These are phyloP conservation scores for Gymnothorax reevesii DNA, from an alignment of 2,797 vertebrate genomes.

Conservation along the genomic window DNA sequence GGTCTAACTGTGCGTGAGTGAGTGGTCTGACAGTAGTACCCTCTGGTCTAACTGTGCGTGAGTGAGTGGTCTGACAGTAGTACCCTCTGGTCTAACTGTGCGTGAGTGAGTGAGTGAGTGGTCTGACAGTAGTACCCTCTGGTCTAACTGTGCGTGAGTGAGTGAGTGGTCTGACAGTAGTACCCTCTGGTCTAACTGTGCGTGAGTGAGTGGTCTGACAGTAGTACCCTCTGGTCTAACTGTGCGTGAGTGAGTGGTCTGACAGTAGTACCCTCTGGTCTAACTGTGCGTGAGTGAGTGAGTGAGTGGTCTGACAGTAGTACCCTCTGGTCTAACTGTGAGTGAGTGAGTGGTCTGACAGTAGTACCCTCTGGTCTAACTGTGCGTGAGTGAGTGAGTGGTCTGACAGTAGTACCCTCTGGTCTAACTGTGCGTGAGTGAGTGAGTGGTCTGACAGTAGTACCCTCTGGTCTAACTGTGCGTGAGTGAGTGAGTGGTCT, in stretches of 20 bases:
- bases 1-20: neutral
- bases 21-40: too few species aligned
- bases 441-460: too few species aligned
- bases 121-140: neutral
- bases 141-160: neutral
- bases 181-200: too few species aligned
- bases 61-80: too few species aligned
- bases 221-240: too few species aligned
- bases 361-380: too few species aligned
- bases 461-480: too few species aligned
- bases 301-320: neutral
- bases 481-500: neutral
- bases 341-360: neutral
- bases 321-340: neutral
- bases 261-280: too few species aligned
- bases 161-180: too few species aligned
- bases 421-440: neutral
- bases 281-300: neutral
- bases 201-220: neutral
- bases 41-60: neutral
- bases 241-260: neutral
- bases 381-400: neutral
- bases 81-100: too few species aligned
- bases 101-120: neutral
- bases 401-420: too few species aligned